Evolutionary conservation across 2,888 invertebrate genomes (phyloP).

Genomic region (Harpalus rubripes): DNA sequence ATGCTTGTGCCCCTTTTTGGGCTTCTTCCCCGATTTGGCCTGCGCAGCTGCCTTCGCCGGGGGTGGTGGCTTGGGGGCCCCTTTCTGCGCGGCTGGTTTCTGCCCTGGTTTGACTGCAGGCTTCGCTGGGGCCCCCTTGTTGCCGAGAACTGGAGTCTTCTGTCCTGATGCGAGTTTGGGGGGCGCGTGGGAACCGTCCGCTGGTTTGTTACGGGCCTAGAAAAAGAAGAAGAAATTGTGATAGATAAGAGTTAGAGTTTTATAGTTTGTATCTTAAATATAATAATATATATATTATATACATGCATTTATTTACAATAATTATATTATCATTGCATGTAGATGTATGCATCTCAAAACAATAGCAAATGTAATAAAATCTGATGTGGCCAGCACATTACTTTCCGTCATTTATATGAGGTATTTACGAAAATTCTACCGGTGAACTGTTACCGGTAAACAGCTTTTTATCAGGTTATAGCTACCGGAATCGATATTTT

Average conservation of each 20-base stretch:
- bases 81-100: conserved; percentile 87
- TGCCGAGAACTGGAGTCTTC: conserved; percentile 81
- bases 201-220: conserved; percentile 90
- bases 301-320: no score
- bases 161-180: conserved; percentile 86
- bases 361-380: no score
- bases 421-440: no score
- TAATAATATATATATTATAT: no score
- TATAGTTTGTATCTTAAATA: no score
- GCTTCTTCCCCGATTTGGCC: conserved; percentile 84
- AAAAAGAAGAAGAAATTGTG: background rate
- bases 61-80: conserved; percentile 84
- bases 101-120: conserved; percentile 81
- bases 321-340: no score
- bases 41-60: conserved; percentile 81
- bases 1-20: conserved; percentile 88
- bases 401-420: no score
- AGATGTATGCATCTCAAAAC: no score
- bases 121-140: conserved; percentile 81
- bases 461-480: no score
- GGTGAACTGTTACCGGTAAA: no score
- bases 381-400: no score
- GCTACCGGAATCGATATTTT: no score
- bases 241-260: background rate
- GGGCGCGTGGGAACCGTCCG: conserved; percentile 87